These are phyloP conservation scores for Actinopyga echinites DNA, from an alignment of 53 echinoderm and acorn worm genomes.

Conservation along the genomic window DNA sequence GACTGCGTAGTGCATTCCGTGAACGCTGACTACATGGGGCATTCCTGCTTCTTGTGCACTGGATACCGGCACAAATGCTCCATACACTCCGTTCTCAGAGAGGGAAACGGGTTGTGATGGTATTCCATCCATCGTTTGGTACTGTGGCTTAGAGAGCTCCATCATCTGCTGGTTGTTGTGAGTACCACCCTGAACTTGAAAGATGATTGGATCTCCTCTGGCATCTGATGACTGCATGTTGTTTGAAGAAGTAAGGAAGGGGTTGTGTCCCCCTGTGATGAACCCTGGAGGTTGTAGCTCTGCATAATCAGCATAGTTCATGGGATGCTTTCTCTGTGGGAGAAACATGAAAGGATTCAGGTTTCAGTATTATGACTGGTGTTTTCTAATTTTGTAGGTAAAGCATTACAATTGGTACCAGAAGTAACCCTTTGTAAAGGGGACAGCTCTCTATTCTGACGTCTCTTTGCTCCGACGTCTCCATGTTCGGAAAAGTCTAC, in stretches of 20 bases:
- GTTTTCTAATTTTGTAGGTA: no score
- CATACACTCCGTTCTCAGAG: neutral
- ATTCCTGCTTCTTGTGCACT: slow-evolving; percentile 13
- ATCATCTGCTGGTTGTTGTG: slow-evolving; percentile 13
- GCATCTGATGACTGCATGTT: neutral
- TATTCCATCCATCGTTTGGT: slow-evolving; percentile 19
- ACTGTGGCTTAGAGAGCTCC: slow-evolving; percentile 22
- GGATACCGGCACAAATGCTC: neutral
- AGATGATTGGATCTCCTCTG: slow-evolving; percentile 30
- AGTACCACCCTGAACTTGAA: slow-evolving; percentile 17
- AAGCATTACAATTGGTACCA: no score
- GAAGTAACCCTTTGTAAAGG: no score
- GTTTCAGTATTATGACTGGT: no score
- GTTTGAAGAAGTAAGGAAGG: neutral
- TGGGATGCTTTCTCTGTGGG: slow-evolving; percentile 41
- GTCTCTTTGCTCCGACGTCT: no score
- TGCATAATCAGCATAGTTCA: slow-evolving; percentile 41
- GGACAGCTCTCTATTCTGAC: no score
- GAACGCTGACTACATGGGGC: neutral
- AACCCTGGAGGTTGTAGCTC: slow-evolving; percentile 16
- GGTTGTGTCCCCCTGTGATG: neutral
- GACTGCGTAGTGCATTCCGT: slow-evolving; percentile 5
- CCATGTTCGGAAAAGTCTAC: no score
- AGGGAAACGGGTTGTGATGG: neutral
- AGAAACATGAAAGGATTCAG: no score